These are phyloP conservation scores for Indri indri DNA, from an alignment of 2,113 vertebrate genomes.

Conservation along the genomic window DNA sequence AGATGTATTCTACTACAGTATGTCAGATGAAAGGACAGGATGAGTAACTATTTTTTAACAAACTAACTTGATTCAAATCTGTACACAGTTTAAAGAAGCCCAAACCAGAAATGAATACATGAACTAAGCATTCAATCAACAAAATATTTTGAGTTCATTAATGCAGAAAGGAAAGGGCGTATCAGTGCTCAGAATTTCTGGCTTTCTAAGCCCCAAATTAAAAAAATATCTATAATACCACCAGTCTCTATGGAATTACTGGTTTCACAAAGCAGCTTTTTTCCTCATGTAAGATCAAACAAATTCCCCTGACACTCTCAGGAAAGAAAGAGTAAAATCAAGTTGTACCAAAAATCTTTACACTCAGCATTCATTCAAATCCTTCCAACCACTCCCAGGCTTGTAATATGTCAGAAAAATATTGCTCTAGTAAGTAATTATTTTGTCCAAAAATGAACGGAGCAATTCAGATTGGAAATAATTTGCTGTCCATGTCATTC, in stretches of 20 bases:
- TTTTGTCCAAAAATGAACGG: constrained; percentile 39
- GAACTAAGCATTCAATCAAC: constrained; percentile 29
- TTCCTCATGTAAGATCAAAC: neutral
- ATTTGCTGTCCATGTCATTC: constrained; percentile 58
- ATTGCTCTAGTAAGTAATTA: constrained; percentile 32
- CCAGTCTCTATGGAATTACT: neutral
- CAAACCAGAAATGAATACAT: neutral
- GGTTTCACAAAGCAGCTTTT: constrained; percentile 32
- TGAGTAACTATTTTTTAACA: constrained; percentile 25
- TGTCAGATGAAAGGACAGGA: neutral
- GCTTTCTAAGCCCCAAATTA: constrained; percentile 31
- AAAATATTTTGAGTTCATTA: constrained; percentile 51
- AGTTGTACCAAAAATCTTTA: constrained; percentile 32
- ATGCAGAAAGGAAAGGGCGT: neutral
- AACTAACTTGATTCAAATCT: neutral
- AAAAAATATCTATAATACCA: neutral
- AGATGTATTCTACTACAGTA: neutral
- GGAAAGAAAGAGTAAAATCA: neutral
- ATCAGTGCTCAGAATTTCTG: constrained; percentile 2
- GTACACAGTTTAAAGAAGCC: neutral
- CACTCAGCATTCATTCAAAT: constrained; percentile 19
- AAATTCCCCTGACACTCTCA: neutral
- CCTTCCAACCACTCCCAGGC: neutral
- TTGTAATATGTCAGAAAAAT: constrained; percentile 15
- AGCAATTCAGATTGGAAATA: constrained; percentile 41